Evolutionary conservation across 2,888 invertebrate genomes (phyloP).

Genomic region (Lingula anatina): DNA sequence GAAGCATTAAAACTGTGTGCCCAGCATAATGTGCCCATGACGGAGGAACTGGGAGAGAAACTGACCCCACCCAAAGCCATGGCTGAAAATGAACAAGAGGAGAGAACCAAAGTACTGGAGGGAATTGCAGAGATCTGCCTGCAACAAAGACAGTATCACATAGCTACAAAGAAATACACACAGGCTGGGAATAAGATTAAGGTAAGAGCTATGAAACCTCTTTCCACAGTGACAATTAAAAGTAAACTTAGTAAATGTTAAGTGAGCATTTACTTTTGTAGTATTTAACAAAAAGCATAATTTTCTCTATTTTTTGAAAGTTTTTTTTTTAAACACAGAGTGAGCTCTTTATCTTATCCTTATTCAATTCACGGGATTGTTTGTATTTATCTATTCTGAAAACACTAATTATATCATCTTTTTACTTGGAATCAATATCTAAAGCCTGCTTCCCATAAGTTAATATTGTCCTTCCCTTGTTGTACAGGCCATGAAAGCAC

Average conservation of each 20-base stretch:
- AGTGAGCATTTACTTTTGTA: too few relatives aligned
- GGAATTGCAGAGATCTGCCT: slow-evolving; percentile 86
- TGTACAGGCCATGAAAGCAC: slow-evolving; percentile 90
- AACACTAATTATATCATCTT: not conserved
- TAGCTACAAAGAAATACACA: slow-evolving; percentile 95
- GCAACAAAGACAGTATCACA: slow-evolving; percentile 87
- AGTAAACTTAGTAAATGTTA: too few relatives aligned
- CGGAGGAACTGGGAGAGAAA: slow-evolving; percentile 83
- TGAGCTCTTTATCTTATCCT: not conserved
- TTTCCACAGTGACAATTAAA: too few relatives aligned
- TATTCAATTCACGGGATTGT: not conserved
- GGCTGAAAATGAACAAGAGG: slow-evolving; percentile 28
- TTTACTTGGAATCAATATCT: too few relatives aligned
- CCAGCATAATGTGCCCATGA: slow-evolving; percentile 76
- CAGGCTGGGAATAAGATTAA: slow-evolving; percentile 85
- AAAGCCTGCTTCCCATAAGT: too few relatives aligned
- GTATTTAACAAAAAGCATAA: too few relatives aligned
- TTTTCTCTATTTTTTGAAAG: too few relatives aligned
- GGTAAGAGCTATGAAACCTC: slow-evolving; percentile 53
- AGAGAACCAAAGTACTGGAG: slow-evolving; percentile 63
- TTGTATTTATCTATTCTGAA: not conserved
- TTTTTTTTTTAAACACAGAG: too few relatives aligned
- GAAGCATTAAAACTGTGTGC: slow-evolving; percentile 83
- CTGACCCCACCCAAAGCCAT: slow-evolving; percentile 68
- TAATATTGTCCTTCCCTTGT: too few relatives aligned